Evolutionary conservation across 2,797 vertebrate species (phyloP).

Genomic region (Ptychadena robeensis): DNA sequence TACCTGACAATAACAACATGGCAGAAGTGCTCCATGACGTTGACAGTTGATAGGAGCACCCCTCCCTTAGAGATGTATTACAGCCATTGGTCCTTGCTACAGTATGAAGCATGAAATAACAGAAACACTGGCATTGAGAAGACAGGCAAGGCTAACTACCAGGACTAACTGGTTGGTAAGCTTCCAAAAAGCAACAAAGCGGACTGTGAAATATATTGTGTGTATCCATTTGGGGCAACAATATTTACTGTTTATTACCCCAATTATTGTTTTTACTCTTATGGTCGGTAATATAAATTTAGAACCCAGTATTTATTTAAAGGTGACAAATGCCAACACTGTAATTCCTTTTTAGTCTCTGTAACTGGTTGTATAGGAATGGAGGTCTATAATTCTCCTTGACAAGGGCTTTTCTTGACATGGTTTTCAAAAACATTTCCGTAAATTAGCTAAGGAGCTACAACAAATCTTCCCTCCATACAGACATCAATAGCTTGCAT

Average conservation of each 20-base stretch:
- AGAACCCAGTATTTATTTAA: neutral
- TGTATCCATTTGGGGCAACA: neutral
- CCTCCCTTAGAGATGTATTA: too few relatives aligned
- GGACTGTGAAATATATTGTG: neutral
- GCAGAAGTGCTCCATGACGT: too few relatives aligned
- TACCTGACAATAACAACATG: too few relatives aligned
- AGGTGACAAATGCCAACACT: neutral
- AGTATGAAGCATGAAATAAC: too few relatives aligned
- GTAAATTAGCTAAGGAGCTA: neutral
- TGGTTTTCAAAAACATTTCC: neutral
- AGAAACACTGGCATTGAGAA: too few relatives aligned
- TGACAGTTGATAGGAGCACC: too few relatives aligned
- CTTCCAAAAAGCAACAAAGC: too few relatives aligned
- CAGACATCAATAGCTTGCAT: constrained; percentile 2
- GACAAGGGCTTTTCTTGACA: neutral
- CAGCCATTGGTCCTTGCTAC: too few relatives aligned
- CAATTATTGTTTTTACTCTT: neutral
- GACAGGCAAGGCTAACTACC: too few relatives aligned
- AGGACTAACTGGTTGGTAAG: too few relatives aligned
- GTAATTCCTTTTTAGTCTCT: neutral
- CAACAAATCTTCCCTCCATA: neutral
- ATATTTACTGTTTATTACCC: neutral
- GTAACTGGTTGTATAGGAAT: neutral
- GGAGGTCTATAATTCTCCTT: neutral
- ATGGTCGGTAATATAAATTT: neutral